phyloP scores from a whole-genome alignment of 2,888 invertebrate species.

The Caenorhabditis japonica region DNA sequence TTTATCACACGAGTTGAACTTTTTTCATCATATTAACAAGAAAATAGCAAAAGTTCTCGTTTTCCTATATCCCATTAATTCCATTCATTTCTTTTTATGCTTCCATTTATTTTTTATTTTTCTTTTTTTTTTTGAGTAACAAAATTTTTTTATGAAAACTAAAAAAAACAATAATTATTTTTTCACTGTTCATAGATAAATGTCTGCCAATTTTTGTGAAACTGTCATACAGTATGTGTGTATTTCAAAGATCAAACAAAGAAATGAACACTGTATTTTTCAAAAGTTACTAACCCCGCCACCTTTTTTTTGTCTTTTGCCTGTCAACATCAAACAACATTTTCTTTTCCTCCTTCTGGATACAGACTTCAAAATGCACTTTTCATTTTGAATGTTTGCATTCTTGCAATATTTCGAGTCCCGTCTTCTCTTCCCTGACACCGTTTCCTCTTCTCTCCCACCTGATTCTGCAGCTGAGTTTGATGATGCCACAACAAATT shows the following conservation, averaged over 20 bases:
- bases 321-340: conserved; percentile 30
- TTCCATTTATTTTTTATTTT: too few species aligned
- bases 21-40: too few species aligned
- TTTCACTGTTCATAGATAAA: too few species aligned
- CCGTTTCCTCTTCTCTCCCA: conserved; percentile 4
- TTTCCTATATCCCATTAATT: too few species aligned
- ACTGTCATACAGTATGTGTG: too few species aligned
- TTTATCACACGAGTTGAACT: too few species aligned
- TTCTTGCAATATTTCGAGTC: conserved; percentile 32
- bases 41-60: too few species aligned
- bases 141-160: too few species aligned
- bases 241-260: conserved; percentile 42
- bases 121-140: too few species aligned
- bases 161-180: too few species aligned
- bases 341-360: conserved; percentile 20
- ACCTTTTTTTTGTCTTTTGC: background rate
- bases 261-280: conserved; percentile 20
- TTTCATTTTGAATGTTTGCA: conserved; percentile 32
- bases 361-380: conserved; percentile 42
- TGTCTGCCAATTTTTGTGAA: conserved; percentile 7
- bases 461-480: conserved; percentile 7
- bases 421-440: background rate
- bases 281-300: conserved; percentile 22
- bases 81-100: too few species aligned
- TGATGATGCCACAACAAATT: conserved; percentile 13